Base-by-base conservation (phyloP, 2,797 vertebrate species). In the Octomys mimax region DNA sequence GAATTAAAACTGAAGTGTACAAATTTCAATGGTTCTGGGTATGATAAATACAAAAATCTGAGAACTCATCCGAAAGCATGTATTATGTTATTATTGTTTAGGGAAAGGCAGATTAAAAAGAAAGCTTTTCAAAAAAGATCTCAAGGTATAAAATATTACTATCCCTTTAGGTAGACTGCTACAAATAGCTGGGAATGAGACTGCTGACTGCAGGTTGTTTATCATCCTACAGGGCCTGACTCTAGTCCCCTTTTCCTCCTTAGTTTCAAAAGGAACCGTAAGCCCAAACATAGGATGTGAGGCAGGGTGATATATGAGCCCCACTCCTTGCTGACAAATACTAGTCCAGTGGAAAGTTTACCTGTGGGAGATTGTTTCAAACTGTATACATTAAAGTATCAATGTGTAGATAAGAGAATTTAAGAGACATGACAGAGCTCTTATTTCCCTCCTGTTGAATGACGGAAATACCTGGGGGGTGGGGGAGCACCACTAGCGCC, bases 11-110 rank as follows among this genome's bases (percentile, higher is more conserved):
- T 1, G 24, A 28, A 71, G 49, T 22, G n/a, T 18, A 21, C 0
- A 39, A 36, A 62, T 88, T 90, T 89, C 79, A 33, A 18, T 75
- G 19, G 83, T 59, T 85, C 46, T 92, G 33, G 6, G 31, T 22
- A 18, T 19, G 6, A 66, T 64, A 89, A 95, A 78, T 12, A 59
- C 16, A 49, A 71, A 85, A 85, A 66, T 83, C 73, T 21, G 84
- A 88, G 57, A 94, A 71, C 26, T 57, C 24, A 73, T 42, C 70
- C 26, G 46, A 92, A 81, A 42, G 18, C n/a, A 31, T 42, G 18
- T 73, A 79, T 92, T 75, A 39, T 81, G 87, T 64, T 77, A n/a
- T 64, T 89, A 36, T 64, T 89, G 36, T 96, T 96, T 71, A 91
- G 21, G 42, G 52, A 39, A 89, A 33, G 13, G 8, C 66, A n/a